Percentiles rank a stretch among this genome's conserved stretches.
Conservation (phyloP, 2,888 invertebrate species). For the Andrena dorsata region DNA sequence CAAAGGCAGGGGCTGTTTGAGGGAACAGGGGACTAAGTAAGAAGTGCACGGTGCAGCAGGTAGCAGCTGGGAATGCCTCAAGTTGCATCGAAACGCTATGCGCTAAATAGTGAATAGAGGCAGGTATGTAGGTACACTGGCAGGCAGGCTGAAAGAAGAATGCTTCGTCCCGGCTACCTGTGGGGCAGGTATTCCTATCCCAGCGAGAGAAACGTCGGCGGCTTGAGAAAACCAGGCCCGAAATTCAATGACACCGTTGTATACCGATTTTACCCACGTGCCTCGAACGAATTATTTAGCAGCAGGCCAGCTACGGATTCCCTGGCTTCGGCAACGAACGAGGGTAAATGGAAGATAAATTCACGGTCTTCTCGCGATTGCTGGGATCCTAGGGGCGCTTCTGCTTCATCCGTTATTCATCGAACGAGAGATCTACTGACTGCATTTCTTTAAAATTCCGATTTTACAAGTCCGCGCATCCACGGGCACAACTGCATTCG, state of each 20-base stretch:
- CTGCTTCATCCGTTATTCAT: not conserved
- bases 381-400: not conserved
- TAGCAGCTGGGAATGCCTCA: constrained; percentile 19
- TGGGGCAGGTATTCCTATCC: constrained; percentile 26
- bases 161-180: constrained; percentile 20
- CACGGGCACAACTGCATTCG: not conserved
- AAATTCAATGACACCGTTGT: constrained; percentile 38
- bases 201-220: constrained; percentile 20
- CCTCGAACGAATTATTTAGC: constrained; percentile 36
- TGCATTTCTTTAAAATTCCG: constrained; percentile 1
- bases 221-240: not conserved
- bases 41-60: not conserved
- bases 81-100: constrained; percentile 40
- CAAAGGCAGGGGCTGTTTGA: constrained; percentile 2
- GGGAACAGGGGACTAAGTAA: not conserved
- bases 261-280: constrained; percentile 32
- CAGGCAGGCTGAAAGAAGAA: constrained; percentile 44
- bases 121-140: constrained; percentile 7
- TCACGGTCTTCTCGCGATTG: not conserved
- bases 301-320: not conserved
- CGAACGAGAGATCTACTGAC: constrained; percentile 7
- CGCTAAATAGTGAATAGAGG: constrained; percentile 48
- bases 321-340: not conserved
- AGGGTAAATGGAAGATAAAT: not conserved
- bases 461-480: not conserved